Evolutionary conservation across 2,113 vertebrate species (phyloP), one percentile per base, ranked within the genome.

Genomic region (Phalacrocorax brasilianus): DNA sequence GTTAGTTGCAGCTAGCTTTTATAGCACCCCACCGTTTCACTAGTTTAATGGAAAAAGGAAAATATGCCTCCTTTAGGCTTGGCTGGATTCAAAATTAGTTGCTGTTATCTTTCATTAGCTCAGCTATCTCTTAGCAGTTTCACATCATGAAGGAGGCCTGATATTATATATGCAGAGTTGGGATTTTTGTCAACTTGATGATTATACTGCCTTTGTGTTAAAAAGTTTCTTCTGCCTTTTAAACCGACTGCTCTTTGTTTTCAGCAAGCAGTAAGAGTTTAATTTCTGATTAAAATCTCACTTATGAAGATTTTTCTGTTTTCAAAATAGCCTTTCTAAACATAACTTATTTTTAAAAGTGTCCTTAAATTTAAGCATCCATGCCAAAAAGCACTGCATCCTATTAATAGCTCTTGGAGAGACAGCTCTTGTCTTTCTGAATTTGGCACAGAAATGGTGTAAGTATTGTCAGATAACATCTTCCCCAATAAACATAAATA

Each of bases 61-160:
- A 93, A 85, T 85, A 85, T 79, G 28, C 42, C 80, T 93, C 81
- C 78, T 93, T 93, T 85, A 93, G 85, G 58, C 62, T 93, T 94
- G 62, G 7, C 50, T 93, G 26, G 55, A 67, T 88, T 88, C 32
- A 91, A 94, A 95, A 96, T 93, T 79, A 94, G 19, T 33, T 65
- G 33, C 40, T 95, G 35, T 45, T 91, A 42, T 66, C 49, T 66
- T 91, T 83, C 55, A 80, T 85, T 30, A 83, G 33, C 78, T 91
- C 53, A 62, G 6, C 6, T 83, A 22, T 93, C 53, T 91, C 70
- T 73, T 89, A 85, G n/a, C 32, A 66, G 81, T 79, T 91, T 83
- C 0, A 0, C 35, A 45, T 85, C 62, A 27, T 40, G 56, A 91
- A 79, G 45, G 28, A 13, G 12, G 4, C 22, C 62, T 95, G 58